Evolutionary conservation across 1,140 invertebrate species (phyloP).

Genomic region (Condylostylus longicornis): DNA sequence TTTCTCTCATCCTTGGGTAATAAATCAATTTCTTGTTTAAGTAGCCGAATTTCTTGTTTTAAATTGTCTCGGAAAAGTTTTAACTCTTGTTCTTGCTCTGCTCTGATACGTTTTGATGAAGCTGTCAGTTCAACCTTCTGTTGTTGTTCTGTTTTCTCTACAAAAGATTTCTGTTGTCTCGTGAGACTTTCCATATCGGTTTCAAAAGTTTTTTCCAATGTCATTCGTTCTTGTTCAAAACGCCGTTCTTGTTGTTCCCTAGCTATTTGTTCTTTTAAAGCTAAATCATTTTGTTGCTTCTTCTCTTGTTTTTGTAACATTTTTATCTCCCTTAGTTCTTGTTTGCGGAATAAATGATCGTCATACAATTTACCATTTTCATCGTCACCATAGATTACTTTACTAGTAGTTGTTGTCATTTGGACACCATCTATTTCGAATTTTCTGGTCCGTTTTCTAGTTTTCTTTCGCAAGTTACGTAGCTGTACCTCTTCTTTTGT

Average conservation of each 20-base stretch:
- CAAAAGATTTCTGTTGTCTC: conserved; percentile 76
- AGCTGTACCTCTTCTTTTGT: conserved; percentile 63
- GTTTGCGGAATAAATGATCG: conserved; percentile 67
- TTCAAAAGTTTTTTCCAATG: conserved; percentile 73
- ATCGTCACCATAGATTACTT: conserved; percentile 84
- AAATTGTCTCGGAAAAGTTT: conserved; percentile 80
- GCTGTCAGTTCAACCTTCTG: conserved; percentile 79
- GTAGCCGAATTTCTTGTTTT: conserved; percentile 80
- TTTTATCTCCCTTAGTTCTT: conserved; percentile 89
- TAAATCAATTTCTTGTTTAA: conserved; percentile 90
- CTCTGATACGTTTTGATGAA: conserved; percentile 67
- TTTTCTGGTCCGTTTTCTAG: conserved; percentile 83
- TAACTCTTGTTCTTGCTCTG: conserved; percentile 87
- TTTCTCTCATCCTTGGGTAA: conserved; percentile 87
- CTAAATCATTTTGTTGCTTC: conserved; percentile 90
- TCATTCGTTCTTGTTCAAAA: conserved; percentile 66
- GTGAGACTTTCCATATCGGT: conserved; percentile 76
- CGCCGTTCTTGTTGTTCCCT: conserved; percentile 80
- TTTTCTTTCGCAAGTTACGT: conserved; percentile 77
- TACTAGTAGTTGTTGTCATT: conserved; percentile 85
- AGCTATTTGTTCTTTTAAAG: conserved; percentile 70
- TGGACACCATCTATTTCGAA: conserved; percentile 96
- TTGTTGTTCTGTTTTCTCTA: conserved; percentile 83
- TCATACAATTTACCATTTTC: conserved; percentile 67
- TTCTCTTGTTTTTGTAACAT: conserved; percentile 94